phyloP scores from a whole-genome alignment of 2,888 invertebrate species.

The Abrostola triplasia region DNA sequence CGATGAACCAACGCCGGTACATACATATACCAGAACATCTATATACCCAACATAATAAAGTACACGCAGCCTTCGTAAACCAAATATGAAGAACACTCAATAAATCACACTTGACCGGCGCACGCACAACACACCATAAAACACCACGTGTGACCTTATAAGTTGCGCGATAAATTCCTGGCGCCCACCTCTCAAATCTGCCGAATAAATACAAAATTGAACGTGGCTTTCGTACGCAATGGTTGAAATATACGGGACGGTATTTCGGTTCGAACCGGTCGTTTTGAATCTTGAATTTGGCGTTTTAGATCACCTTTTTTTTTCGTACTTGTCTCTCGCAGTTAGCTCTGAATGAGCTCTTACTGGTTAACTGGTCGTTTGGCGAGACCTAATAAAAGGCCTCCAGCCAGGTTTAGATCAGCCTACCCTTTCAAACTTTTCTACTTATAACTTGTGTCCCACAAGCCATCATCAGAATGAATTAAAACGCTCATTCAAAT shows the following conservation, averaged over 20 bases:
- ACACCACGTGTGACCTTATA: slow-evolving; percentile 54
- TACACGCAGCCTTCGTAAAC: slow-evolving; percentile 6
- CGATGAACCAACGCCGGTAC: too few species aligned
- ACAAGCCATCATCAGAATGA: too few species aligned
- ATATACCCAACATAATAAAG: neutral
- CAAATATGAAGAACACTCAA: slow-evolving; percentile 21
- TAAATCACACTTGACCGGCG: slow-evolving; percentile 45
- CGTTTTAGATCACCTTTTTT: neutral
- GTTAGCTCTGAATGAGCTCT: too few species aligned
- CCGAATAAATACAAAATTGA: slow-evolving; percentile 59
- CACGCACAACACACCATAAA: slow-evolving; percentile 19
- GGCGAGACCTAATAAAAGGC: too few species aligned
- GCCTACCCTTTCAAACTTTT: too few species aligned
- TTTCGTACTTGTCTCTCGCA: too few species aligned
- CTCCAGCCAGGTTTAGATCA: too few species aligned
- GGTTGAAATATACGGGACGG: slow-evolving; percentile 1
- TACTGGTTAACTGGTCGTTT: too few species aligned
- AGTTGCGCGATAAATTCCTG: slow-evolving; percentile 56
- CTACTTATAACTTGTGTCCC: too few species aligned
- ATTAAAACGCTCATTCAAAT: too few species aligned
- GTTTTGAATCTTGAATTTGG: neutral
- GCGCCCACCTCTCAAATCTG: slow-evolving; percentile 57
- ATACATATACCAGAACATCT: too few species aligned
- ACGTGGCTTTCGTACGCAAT: slow-evolving; percentile 21
- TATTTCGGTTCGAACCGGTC: too few species aligned